Evolutionary conservation across 2,888 invertebrate species (phyloP), one percentile per base, ranked within the genome.

Genomic region (Erynnis tages): DNA sequence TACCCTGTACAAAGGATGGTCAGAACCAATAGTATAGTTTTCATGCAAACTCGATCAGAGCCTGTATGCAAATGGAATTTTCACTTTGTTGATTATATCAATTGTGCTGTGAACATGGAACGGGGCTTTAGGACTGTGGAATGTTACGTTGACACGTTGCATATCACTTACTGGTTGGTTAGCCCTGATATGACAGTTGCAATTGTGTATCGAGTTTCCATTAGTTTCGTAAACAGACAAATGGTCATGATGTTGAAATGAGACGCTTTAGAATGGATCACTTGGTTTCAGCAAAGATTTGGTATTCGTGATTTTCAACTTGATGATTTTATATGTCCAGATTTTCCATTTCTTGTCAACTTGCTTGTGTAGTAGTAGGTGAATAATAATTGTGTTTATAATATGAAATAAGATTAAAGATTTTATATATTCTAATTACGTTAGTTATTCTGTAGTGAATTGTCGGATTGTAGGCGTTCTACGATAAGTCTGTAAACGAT

Each of bases 91-190:
- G 17, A 34, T 34, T n/a, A 4, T 17, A 34, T 34, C 17, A 34
- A 34, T 34, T 34, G 32, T 34, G 32, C 16, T 34, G 2, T 34
- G 32, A 34, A 34, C 32, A 34, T 34, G 34, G 17, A 34, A 17
- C 17, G 2, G n/a, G n/a, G 34, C 34, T 34, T n/a, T 34, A 34
- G 34, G 17, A 13, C 4, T 14, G 14, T 16, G 34, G 17, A 34
- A 17, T 17, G 17, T 17, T 14, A n/a, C n/a, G 1, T 17, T 34
- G 34, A 34, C n/a, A 37, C 21, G 6, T 21, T 37, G 1, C 19
- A 8, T 37, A 21, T 37, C 37, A 14, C 11, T 37, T 21, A 11
- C 7, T 37, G 21, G 11, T 37, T 37, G n/a, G 37, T 37, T 19
- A 8, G 4, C 5, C 6, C 6, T 19, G 10, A 34, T 19, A 37